These are phyloP conservation scores for Sycophila sp. DNA, from an alignment of 1,140 invertebrate genomes.

Conservation along the genomic window DNA sequence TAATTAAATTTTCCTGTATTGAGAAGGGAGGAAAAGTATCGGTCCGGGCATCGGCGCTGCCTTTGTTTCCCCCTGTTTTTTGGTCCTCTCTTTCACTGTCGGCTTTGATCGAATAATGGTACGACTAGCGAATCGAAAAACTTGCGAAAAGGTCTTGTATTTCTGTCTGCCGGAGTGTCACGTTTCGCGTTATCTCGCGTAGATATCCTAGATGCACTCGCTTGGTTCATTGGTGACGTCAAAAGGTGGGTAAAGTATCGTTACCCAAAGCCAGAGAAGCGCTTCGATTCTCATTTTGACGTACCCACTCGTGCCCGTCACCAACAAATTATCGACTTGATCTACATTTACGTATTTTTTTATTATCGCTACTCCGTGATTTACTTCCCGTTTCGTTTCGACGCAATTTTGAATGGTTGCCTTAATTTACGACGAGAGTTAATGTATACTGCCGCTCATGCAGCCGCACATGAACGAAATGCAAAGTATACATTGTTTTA, in stretches of 20 bases:
- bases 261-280: conserved; percentile 3
- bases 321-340: background rate
- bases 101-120: background rate
- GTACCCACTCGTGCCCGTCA: background rate
- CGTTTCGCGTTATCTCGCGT: conserved; percentile 7
- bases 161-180: background rate
- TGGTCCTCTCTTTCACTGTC: background rate
- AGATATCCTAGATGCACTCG: background rate
- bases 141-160: conserved; percentile 2
- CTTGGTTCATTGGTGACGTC: conserved; percentile 7
- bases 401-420: no score
- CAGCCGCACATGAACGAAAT: no score
- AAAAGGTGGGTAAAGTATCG: conserved; percentile 13
- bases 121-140: conserved; percentile 9
- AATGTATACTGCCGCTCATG: no score
- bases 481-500: no score
- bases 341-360: background rate
- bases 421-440: no score
- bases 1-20: background rate
- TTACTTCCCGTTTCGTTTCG: no score
- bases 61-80: background rate
- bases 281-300: background rate
- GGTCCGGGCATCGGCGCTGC: background rate
- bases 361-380: no score
- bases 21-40: no score